A percentile compares a stretch with the other conserved stretches of the same genome.
These are phyloP conservation scores for Morinoia aosen DNA, from an alignment of 2,888 invertebrate genomes.

Conservation along the genomic window DNA sequence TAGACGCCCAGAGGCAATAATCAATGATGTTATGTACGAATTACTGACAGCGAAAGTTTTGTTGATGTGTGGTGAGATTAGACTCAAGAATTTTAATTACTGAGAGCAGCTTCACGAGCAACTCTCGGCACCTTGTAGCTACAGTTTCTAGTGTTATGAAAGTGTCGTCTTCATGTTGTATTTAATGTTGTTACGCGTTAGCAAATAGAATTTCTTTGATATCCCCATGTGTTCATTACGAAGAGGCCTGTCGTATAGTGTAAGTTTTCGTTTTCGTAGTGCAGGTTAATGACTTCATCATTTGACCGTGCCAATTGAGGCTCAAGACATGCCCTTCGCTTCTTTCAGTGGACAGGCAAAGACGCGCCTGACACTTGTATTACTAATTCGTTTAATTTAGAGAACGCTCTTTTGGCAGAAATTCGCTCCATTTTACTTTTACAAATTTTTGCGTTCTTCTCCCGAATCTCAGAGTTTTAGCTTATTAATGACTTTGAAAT, in stretches of 20 bases:
- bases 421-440: not conserved
- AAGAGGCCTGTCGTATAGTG: not conserved
- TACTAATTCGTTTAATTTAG: not conserved
- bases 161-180: not conserved
- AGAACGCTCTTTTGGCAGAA: not conserved
- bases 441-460: not conserved
- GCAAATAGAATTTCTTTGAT: not conserved
- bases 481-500: not conserved
- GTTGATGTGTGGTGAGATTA: constrained; percentile 11
- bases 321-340: not conserved
- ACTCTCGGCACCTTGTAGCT: constrained; percentile 13
- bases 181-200: not conserved
- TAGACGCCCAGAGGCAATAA: constrained; percentile 15
- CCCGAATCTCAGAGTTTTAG: not conserved
- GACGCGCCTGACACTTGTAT: not conserved
- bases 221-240: constrained; percentile 26
- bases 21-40: constrained; percentile 44
- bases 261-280: not conserved
- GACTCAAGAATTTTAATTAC: not conserved
- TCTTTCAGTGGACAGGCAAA: not conserved
- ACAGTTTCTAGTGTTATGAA: not conserved
- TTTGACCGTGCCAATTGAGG: not conserved
- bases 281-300: not conserved
- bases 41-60: constrained; percentile 38
- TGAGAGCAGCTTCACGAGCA: not conserved